phyloP scores from a whole-genome alignment of 1,140 invertebrate genomes.

The Ceratosolen solmsi region DNA sequence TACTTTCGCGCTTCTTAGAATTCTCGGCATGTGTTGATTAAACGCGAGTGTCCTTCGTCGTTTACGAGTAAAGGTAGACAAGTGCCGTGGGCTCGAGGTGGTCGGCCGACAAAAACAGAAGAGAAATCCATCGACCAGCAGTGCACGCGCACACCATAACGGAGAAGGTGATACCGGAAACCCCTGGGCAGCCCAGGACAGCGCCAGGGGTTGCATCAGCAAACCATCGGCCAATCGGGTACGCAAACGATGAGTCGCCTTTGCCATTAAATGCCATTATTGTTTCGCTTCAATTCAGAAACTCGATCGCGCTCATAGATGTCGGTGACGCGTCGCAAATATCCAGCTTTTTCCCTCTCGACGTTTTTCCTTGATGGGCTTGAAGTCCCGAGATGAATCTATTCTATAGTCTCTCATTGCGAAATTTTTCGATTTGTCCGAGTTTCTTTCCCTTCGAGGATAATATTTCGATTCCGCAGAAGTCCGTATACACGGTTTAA shows the following conservation, averaged over 20 bases:
- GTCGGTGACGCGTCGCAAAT: background rate
- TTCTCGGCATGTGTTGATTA: background rate
- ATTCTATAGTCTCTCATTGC: no score
- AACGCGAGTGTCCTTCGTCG: background rate
- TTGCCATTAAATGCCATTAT: background rate
- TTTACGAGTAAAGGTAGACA: background rate
- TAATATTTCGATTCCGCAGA: no score
- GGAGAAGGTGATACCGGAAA: constrained; percentile 29
- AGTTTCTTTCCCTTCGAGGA: no score
- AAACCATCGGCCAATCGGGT: constrained; percentile 30
- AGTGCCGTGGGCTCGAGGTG: background rate
- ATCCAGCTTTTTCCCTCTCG: constrained; percentile 25
- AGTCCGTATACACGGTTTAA: no score
- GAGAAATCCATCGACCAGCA: background rate
- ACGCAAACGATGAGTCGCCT: background rate
- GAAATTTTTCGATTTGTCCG: no score
- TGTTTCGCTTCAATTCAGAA: constrained; percentile 4
- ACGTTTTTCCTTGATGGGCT: background rate
- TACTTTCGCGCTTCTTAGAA: no score
- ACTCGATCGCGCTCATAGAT: background rate
- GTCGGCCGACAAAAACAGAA: background rate
- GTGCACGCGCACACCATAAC: constrained; percentile 11
- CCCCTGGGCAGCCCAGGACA: constrained; percentile 21
- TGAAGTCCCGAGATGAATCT: background rate
- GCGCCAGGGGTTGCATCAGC: constrained; percentile 30